Evolutionary conservation across 1,140 invertebrate genomes (phyloP), one percentile per base, ranked within the genome.

Genomic region (Drosophila parabipectinata): DNA sequence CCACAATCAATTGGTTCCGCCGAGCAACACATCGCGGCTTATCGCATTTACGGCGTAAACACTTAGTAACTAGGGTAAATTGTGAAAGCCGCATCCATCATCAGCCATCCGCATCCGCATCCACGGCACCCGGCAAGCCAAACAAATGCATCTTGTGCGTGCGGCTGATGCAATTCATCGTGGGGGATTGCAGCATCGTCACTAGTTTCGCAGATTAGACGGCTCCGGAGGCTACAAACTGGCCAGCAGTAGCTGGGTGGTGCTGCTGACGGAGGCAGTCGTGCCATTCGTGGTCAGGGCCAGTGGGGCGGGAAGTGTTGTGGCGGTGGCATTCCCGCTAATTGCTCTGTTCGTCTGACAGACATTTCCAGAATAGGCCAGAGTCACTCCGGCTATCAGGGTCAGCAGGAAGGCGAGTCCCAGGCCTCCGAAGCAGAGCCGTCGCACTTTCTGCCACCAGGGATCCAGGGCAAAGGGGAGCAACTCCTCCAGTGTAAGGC

Each of bases 381-480:
- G 26, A 12, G 45, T 39, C 26, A 83, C 62, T 15, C 71, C 80
- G 28, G 83, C 51, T n/a, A 81, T 15, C 12, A 92, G 79, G 51
- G 87, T 91, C 58, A 90, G 61, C 48, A 79, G 24, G 54, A 92
- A 74, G 54, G 60, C 53, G 14, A 90, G 62, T 58, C 82, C 80
- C 56, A 88, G 77, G 58, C 71, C 58, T 41, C 41, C 67, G 28
- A 79, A 66, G 59, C 79, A 74, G 21, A 87, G 57, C 9, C 78
- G 77, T 26, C 91, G 83, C 24, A 83, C 41, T n/a, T 48, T 69
- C 51, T 80, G 76, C 91, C 91, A 92, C 78, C 81, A 90, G 26
- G 91, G 91, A 81, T 92, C 91, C 59, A 59, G 47, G 8, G 54
- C 50, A 50, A 83, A 92, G 44, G 78, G 84, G 56, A 90, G 34